Evolutionary conservation across 2,888 invertebrate species (phyloP).

Genomic region (Clistopyga incitator): DNA sequence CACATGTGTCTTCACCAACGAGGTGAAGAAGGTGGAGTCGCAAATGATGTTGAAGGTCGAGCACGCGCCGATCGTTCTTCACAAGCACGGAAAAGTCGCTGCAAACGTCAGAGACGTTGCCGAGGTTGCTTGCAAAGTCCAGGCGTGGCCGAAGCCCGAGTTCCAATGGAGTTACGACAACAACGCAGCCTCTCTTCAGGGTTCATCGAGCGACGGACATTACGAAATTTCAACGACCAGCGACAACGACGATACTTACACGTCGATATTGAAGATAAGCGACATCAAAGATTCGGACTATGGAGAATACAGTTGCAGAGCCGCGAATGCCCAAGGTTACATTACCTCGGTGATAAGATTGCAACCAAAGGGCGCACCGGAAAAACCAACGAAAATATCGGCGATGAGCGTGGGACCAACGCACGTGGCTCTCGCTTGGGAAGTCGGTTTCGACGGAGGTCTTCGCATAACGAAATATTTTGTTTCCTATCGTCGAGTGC

Average conservation of each 20-base stretch:
- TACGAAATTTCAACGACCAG: slow-evolving; percentile 93
- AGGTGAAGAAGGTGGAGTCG: slow-evolving; percentile 94
- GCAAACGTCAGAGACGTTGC: slow-evolving; percentile 94
- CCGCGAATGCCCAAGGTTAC: slow-evolving; percentile 92
- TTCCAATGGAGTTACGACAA: slow-evolving; percentile 96
- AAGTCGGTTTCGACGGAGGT: slow-evolving; percentile 96
- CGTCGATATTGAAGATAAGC: slow-evolving; percentile 90
- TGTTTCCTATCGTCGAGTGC: slow-evolving; percentile 91
- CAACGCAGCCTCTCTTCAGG: slow-evolving; percentile 90
- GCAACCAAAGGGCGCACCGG: slow-evolving; percentile 95
- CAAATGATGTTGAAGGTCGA: slow-evolving; percentile 96
- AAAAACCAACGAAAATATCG: slow-evolving; percentile 90
- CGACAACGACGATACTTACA: slow-evolving; percentile 94
- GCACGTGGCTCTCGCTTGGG: slow-evolving; percentile 93
- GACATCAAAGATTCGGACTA: slow-evolving; percentile 93
- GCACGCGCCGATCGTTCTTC: slow-evolving; percentile 94
- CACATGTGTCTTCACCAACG: slow-evolving; percentile 95
- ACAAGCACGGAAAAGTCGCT: slow-evolving; percentile 95
- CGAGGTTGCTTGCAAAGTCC: slow-evolving; percentile 94
- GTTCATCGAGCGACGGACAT: slow-evolving; percentile 92
- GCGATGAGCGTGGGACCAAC: slow-evolving; percentile 91
- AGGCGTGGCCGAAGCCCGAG: slow-evolving; percentile 96
- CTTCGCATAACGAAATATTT: slow-evolving; percentile 94
- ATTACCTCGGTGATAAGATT: slow-evolving; percentile 91
- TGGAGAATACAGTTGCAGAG: slow-evolving; percentile 96